Evolutionary conservation across 92 coral and sea anemone species (phyloP).

Genomic region (Siderastrea siderea): DNA sequence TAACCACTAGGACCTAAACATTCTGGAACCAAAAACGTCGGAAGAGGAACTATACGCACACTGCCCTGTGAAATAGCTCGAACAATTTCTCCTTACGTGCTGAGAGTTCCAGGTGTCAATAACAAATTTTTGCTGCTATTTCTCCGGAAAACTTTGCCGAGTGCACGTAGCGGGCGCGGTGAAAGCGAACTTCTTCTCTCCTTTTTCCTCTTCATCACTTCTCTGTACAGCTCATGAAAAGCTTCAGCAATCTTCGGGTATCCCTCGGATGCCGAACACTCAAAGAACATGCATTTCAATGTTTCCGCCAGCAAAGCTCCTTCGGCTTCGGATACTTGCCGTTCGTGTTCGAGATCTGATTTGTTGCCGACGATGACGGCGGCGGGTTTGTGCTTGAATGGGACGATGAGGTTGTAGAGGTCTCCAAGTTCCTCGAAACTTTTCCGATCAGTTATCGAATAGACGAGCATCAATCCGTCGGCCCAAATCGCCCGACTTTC

Average conservation of each 20-base stretch:
- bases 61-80: too few relatives aligned
- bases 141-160: slow-evolving; percentile 85
- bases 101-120: slow-evolving; percentile 9
- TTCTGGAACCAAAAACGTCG: too few relatives aligned
- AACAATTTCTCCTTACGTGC: background rate
- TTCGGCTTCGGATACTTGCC: slow-evolving; percentile 73
- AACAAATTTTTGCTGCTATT: slow-evolving; percentile 65
- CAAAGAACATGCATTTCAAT: slow-evolving; percentile 76
- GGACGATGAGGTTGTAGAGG: slow-evolving; percentile 57
- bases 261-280: slow-evolving; percentile 86
- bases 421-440: slow-evolving; percentile 73
- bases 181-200: slow-evolving; percentile 78
- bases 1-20: too few relatives aligned
- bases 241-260: slow-evolving; percentile 59
- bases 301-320: slow-evolving; percentile 67
- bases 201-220: slow-evolving; percentile 72
- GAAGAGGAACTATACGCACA: too few relatives aligned
- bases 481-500: slow-evolving; percentile 81
- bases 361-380: slow-evolving; percentile 82
- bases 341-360: slow-evolving; percentile 77
- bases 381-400: slow-evolving; percentile 70
- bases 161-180: slow-evolving; percentile 84
- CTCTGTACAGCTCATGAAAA: slow-evolving; percentile 84
- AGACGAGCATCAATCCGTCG: slow-evolving; percentile 82
- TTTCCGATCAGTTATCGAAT: slow-evolving; percentile 78